A percentile compares a stretch with the other conserved stretches of the same genome.
Evolutionary conservation across 2,797 vertebrate genomes (phyloP).

Genomic region (Typhlichthys subterraneus): DNA sequence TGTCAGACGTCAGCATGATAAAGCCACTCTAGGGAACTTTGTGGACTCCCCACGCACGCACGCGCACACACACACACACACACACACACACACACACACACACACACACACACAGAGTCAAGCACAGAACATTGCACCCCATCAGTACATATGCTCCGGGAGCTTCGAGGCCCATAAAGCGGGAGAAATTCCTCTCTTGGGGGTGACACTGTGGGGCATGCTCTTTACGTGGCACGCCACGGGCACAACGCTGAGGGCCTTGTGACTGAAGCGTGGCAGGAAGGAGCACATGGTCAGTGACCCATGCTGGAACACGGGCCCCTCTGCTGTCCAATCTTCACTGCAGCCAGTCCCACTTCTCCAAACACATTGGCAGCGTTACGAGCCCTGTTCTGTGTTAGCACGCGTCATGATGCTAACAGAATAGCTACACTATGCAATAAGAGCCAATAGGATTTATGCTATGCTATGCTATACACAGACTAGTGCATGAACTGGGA

Average conservation of each 20-base stretch:
- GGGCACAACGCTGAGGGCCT: neutral
- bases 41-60: neutral
- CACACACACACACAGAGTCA: neutral
- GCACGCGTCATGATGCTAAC: no score
- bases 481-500: no score
- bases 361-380: neutral
- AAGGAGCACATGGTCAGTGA: constrained; percentile 11
- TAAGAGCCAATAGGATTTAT: no score
- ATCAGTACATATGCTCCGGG: constrained; percentile 7
- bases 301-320: constrained; percentile 12
- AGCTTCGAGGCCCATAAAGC: no score
- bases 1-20: neutral
- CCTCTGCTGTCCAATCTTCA: constrained; percentile 2
- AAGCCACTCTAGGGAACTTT: neutral
- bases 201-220: no score
- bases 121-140: neutral
- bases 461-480: neutral
- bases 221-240: neutral
- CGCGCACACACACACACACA: neutral
- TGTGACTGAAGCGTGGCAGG: neutral
- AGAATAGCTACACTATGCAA: no score
- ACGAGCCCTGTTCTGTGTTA: neutral
- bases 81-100: constrained; percentile 1
- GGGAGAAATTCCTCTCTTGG: no score
- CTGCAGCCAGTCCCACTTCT: neutral